Evolutionary conservation across 2,113 vertebrate species (phyloP).

Genomic region (Phaethornis superciliosus): DNA sequence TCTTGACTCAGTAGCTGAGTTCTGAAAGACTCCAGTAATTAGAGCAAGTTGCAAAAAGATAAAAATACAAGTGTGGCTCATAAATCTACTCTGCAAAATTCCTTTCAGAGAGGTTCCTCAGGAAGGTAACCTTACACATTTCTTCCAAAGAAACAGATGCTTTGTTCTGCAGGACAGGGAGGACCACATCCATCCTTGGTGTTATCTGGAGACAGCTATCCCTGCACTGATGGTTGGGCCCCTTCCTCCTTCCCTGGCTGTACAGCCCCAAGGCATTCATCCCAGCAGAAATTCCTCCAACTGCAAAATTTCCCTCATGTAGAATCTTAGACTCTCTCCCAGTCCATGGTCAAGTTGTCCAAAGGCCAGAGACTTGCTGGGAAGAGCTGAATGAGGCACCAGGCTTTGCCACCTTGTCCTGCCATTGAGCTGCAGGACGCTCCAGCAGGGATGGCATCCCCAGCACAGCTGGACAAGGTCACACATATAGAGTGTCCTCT

Average conservation of each 20-base stretch:
- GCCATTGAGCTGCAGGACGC: rapidly evolving
- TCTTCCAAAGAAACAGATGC: neutral
- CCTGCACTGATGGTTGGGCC: too few relatives aligned
- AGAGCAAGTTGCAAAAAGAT: neutral
- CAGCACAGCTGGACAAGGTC: neutral
- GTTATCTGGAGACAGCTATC: neutral
- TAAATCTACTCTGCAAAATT: neutral
- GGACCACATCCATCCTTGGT: neutral
- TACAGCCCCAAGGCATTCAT: too few relatives aligned
- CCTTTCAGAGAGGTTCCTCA: neutral
- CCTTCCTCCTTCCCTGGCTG: neutral
- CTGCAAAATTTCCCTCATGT: neutral
- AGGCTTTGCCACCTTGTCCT: rapidly evolving
- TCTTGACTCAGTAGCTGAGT: neutral
- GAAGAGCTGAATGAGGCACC: neutral
- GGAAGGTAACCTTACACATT: neutral
- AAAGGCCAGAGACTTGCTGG: neutral
- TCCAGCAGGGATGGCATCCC: neutral
- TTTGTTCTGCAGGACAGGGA: neutral
- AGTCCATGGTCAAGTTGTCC: neutral
- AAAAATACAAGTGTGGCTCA: neutral
- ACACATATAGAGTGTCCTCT: rapidly evolving
- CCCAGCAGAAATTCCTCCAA: neutral
- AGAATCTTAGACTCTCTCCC: neutral
- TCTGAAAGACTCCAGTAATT: neutral